Base-by-base conservation (phyloP, 2,797 vertebrate genomes). In the Hydrophis major region DNA sequence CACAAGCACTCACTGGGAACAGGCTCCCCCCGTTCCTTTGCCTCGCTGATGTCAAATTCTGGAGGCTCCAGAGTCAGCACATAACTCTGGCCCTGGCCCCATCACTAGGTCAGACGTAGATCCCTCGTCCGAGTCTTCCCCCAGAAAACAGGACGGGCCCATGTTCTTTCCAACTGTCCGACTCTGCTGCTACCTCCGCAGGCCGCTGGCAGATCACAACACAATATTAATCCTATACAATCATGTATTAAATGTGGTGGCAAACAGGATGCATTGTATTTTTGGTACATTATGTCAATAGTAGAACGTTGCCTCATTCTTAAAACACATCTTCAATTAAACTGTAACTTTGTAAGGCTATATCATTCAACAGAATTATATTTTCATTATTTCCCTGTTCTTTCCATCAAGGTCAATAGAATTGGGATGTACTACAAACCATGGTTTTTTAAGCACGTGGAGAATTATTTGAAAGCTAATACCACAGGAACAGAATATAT, bases 381-480 rank as follows among this genome's bases (percentile, higher is more conserved):
- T 47, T 56, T 86, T 89, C 13, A 18, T 86, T 88, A 10, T 90
- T 4, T 28, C 61, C 32, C 56, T 91, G 88, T 66, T 93, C 86
- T 94, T 93, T 95, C 89, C 88, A 94, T 97, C 55, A 94, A 99
- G 99, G 97, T 99, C 89, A 99, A 99, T 95, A 98, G 97, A 96
- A 99, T 99, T 91, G 99, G 99, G 61, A 98, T 96, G 93, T 98
- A 99, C 97, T 99, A 99, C 96, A 99, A 99, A 96, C 99, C 99
- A 0, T 99, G 99, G 99, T 99, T 99, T 98, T 99, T 99, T 90
- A 99, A 98, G 96, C 99, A 99, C 0, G 99, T 99, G 96, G 98
- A 99, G 96, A 97, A 98, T 42, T 99, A 98, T 97, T 97, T 99
- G 96, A 98, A 96, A 94, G 95, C 94, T 11, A 97, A 98, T 95